Conservation (phyloP, 2,797 vertebrate species). For the Morelia viridis region DNA sequence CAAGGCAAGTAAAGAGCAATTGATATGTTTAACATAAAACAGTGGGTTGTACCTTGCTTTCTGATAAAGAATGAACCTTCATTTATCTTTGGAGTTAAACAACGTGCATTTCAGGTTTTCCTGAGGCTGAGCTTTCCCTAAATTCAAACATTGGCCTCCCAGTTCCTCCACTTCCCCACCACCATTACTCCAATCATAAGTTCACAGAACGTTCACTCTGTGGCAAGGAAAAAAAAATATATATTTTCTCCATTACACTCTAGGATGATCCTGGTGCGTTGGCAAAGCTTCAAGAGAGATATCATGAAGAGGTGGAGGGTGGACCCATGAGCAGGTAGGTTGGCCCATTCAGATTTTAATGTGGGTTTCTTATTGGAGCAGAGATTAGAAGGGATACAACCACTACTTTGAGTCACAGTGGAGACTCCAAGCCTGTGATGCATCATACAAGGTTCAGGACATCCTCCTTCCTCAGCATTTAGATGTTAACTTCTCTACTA, state of each 20-base stretch:
- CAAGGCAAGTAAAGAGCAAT: neutral
- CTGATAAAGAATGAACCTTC: neutral
- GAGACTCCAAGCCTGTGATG: neutral
- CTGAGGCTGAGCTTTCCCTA: neutral
- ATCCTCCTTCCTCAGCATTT: slow-evolving; percentile 19
- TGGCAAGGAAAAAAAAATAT: neutral
- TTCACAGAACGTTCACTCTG: neutral
- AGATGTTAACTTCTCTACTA: slow-evolving; percentile 1
- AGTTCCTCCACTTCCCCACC: neutral
- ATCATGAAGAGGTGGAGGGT: slow-evolving; percentile 21
- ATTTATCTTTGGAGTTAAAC: neutral
- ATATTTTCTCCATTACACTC: neutral
- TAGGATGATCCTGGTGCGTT: neutral
- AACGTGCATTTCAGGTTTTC: slow-evolving; percentile 13
- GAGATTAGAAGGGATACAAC: neutral
- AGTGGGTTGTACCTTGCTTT: neutral
- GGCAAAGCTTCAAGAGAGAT: slow-evolving; percentile 10
- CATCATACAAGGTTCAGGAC: neutral
- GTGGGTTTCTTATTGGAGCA: neutral
- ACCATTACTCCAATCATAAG: neutral
- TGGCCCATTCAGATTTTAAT: neutral
- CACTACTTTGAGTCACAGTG: slow-evolving; percentile 26
- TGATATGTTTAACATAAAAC: neutral
- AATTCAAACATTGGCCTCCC: neutral
- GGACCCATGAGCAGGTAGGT: neutral